Conservation (phyloP, 2,888 invertebrate genomes). For the Brachynemurus nebulosus region DNA sequence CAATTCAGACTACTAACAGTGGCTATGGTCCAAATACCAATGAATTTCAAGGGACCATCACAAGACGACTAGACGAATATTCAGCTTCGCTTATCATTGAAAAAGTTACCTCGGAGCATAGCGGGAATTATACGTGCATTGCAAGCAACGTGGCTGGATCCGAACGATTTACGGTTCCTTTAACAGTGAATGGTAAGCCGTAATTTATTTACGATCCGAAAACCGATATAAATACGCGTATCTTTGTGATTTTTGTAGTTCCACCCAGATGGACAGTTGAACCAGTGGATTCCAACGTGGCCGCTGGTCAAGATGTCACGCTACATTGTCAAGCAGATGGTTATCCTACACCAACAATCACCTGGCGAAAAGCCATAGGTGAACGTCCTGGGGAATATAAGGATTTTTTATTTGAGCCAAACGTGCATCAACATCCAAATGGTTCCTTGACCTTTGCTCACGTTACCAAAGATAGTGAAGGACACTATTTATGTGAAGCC, state of each 20-base stretch:
- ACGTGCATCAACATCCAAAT: conserved; percentile 62
- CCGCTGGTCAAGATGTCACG: conserved; percentile 68
- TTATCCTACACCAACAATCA: conserved; percentile 75
- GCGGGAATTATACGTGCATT: conserved; percentile 84
- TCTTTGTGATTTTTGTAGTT: conserved; percentile 50
- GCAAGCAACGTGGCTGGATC: conserved; percentile 77
- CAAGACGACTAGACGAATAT: conserved; percentile 63
- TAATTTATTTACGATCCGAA: conserved; percentile 1
- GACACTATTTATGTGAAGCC: conserved; percentile 86
- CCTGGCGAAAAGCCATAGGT: conserved; percentile 83
- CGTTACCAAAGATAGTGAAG: conserved; percentile 76
- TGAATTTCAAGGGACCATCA: conserved; percentile 35
- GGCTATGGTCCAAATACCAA: conserved; percentile 20
- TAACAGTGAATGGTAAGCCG: conserved; percentile 63
- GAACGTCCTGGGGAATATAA: conserved; percentile 64
- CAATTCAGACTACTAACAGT: conserved; percentile 31
- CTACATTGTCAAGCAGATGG: conserved; percentile 85
- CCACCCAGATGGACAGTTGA: conserved; percentile 84
- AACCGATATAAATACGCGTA: no score
- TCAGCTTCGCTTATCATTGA: conserved; percentile 77
- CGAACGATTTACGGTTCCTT: conserved; percentile 61
- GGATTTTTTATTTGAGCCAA: conserved; percentile 67
- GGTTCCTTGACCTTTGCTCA: conserved; percentile 72
- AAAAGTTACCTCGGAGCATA: conserved; percentile 69
- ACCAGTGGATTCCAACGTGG: conserved; percentile 68